Evolutionary conservation across 2,888 invertebrate genomes (phyloP).

Genomic region (Dolomedes plantarius): DNA sequence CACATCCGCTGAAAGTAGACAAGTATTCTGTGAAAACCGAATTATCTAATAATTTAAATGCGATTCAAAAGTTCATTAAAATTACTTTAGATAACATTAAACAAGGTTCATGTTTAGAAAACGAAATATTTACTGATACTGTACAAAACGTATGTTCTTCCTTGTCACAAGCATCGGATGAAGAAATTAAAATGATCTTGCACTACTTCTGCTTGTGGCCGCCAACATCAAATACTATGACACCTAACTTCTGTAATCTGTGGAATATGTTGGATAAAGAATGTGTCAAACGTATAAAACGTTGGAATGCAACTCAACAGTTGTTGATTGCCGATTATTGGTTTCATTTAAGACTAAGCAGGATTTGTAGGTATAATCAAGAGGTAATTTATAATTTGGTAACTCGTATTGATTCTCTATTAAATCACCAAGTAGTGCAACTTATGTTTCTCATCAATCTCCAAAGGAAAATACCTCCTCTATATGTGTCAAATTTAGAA

Average conservation of each 20-base stretch:
- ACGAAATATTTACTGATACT: neutral
- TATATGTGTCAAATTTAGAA: slow-evolving; percentile 1
- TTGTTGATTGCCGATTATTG: slow-evolving; percentile 59
- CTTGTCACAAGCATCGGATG: slow-evolving; percentile 13
- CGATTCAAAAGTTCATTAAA: slow-evolving; percentile 15
- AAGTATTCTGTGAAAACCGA: neutral
- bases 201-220: slow-evolving; percentile 56
- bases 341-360: slow-evolving; percentile 50
- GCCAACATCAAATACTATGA: slow-evolving; percentile 28
- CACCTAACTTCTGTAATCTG: slow-evolving; percentile 41
- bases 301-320: slow-evolving; percentile 32
- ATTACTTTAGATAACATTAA: slow-evolving; percentile 27
- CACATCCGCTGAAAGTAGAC: slow-evolving; percentile 1
- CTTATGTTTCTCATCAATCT: slow-evolving; percentile 60
- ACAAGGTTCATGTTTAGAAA: slow-evolving; percentile 26
- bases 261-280: slow-evolving; percentile 55
- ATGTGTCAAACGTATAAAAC: slow-evolving; percentile 23
- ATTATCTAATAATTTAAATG: slow-evolving; percentile 1
- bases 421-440: slow-evolving; percentile 41
- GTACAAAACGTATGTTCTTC: neutral
- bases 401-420: neutral
- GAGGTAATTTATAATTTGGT: slow-evolving; percentile 23
- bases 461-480: slow-evolving; percentile 35
- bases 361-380: slow-evolving; percentile 44
- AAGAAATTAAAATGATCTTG: slow-evolving; percentile 20